phyloP scores from a whole-genome alignment of 2,888 invertebrate genomes.

The Endomychus coccineus region DNA sequence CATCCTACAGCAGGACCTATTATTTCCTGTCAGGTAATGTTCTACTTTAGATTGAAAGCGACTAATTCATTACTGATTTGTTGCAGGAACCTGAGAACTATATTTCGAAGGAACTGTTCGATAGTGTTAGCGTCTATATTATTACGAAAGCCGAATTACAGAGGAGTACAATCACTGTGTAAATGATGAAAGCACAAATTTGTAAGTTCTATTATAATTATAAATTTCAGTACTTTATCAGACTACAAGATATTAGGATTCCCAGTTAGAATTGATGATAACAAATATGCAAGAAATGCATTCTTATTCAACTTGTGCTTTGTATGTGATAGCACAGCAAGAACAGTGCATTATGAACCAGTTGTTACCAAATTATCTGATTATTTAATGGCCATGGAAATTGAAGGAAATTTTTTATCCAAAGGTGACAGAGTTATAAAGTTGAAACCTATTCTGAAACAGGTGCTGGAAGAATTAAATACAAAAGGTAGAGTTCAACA shows the following conservation, averaged over 20 bases:
- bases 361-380: conserved; percentile 91
- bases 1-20: conserved; percentile 74
- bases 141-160: conserved; percentile 92
- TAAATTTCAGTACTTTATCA: conserved; percentile 51
- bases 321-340: conserved; percentile 82
- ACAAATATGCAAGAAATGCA: conserved; percentile 87
- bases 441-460: conserved; percentile 67
- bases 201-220: conserved; percentile 1
- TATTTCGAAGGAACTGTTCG: conserved; percentile 88
- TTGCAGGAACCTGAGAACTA: conserved; percentile 80
- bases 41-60: not conserved
- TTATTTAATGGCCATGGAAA: conserved; percentile 83
- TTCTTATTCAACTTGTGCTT: conserved; percentile 93
- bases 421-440: conserved; percentile 50
- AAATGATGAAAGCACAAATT: conserved; percentile 41
- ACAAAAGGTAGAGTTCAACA: conserved; percentile 44
- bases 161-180: conserved; percentile 85
- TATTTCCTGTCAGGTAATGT: conserved; percentile 71
- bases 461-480: conserved; percentile 77
- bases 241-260: conserved; percentile 89
- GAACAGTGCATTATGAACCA: conserved; percentile 88
- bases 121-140: conserved; percentile 88
- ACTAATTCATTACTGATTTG: not conserved
- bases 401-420: conserved; percentile 79
- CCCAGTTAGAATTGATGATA: conserved; percentile 82